Base-by-base conservation (phyloP, 2,113 vertebrate species). In the Trinectes maculatus region DNA sequence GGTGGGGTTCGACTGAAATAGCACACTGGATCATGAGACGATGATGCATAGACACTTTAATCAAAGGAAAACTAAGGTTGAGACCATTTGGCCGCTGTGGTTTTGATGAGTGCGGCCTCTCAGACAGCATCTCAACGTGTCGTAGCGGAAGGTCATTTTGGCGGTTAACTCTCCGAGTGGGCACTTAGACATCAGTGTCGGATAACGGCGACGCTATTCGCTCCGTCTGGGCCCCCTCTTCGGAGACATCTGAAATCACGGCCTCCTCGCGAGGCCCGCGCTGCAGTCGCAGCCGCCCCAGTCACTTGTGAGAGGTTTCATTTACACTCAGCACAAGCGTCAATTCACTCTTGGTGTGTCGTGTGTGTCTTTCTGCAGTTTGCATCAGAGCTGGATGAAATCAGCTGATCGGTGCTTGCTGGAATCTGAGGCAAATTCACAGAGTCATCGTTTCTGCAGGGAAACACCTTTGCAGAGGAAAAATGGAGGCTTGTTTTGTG, bases 71-170 rank as follows among this genome's bases (percentile, higher is more conserved):
- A 79, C 53, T 67, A 52, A 63, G 71, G 77, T 76, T 77, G 73
- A 42, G 79, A 62, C 82, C 78, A 66, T 86, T 87, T 85, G 87
- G 80, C 85, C 66, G 80, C 36, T 85, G 82, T 22, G 84, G 88
- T 87, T 86, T 77, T 61, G 73, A 79, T 19, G 75, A 85, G 80
- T 26, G 65, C 29, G 19, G 74, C 80, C 80, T 85, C 81, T 89
- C 77, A 28, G 79, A 71, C 85, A 62, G 84, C 84, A 83, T 77
- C 79, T 74, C 29, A 5, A 58, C 64, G 65, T 73, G 74, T 86
- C 80, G 58, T 81, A 80, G 80, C 74, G 72, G 82, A 88, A 90
- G 86, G 84, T 87, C 82, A 63, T 74, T 57, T 54, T 66, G 64
- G 86, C 74, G 85, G 79, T 86, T 77, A 81, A 79, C 78, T 70